A percentile compares a stretch with the other conserved stretches of the same genome.
These are phyloP conservation scores for Prosapia bicincta DNA, from an alignment of 2,888 invertebrate genomes.

Conservation along the genomic window DNA sequence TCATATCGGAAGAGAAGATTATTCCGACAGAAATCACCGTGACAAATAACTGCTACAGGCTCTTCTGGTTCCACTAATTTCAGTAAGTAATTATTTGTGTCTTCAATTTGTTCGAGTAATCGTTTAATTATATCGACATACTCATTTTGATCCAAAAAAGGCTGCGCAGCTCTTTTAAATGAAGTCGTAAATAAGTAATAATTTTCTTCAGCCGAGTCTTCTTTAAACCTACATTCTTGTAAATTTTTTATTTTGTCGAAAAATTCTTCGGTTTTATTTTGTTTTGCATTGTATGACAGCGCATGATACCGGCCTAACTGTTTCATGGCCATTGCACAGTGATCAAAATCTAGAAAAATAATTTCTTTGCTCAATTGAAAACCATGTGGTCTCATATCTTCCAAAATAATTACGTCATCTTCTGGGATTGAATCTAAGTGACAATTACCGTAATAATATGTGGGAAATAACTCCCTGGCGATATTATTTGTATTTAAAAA, in stretches of 20 bases:
- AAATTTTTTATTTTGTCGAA: not conserved
- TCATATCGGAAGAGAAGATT: constrained; percentile 40
- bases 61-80: constrained; percentile 21
- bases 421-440: constrained; percentile 7
- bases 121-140: not conserved
- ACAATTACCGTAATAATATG: constrained; percentile 29
- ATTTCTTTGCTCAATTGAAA: constrained; percentile 27
- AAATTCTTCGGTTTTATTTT: constrained; percentile 12
- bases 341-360: constrained; percentile 35
- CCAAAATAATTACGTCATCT: constrained; percentile 32
- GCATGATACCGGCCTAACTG: constrained; percentile 39
- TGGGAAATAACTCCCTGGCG: constrained; percentile 27
- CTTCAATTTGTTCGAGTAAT: not conserved
- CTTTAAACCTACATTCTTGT: not conserved
- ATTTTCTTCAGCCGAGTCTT: not conserved
- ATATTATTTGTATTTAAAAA: constrained; percentile 23
- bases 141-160: not conserved
- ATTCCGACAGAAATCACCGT: constrained; percentile 39
- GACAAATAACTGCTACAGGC: constrained; percentile 36
- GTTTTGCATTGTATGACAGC: constrained; percentile 36
- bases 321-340: constrained; percentile 34
- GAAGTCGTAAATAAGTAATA: not conserved
- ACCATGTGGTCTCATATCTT: constrained; percentile 30
- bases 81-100: not conserved
- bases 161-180: not conserved